Base-by-base conservation (phyloP, 1,140 invertebrate genomes). In the Drosophila pseudoananassae region DNA sequence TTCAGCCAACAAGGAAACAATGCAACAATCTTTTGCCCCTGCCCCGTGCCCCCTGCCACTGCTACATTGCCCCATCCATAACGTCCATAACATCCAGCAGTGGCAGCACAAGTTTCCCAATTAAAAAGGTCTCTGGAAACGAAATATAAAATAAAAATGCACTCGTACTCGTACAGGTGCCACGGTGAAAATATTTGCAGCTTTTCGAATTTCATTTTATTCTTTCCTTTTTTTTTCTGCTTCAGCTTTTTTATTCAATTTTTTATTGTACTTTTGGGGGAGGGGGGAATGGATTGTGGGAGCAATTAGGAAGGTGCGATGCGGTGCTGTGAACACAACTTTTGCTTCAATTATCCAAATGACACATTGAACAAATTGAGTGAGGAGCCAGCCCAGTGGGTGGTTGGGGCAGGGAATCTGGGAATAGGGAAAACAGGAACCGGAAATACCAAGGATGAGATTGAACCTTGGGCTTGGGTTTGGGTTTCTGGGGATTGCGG, bases 301-400 rank as follows among this genome's bases (percentile, higher is more conserved):
- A 75, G 71, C 71, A 75, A 75, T 75, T 75, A 75, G 72, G 66
- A 70, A 69, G 66, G 59, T 63, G 59, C 70, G 57, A 73, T 73
- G 29, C 69, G 51, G 69, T 70, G 63, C 64, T 69, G 40, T 70
- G 69, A 74, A 75, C 72, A 75, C 71, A 75, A 75, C 66, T 75
- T 49, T 75, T 63, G 52, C 72, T 75, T 75, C 71, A 75, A 75
- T 75, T 75, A 75, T 75, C 71, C 59, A 75, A 75, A 75, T 75
- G 71, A 75, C 71, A 75, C 71, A 75, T 75, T 64, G 70, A 75
- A 75, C 47, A 75, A 75, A 75, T 75, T 56, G 71, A 65, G 52
- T 45, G 47, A 57, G 53, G 31, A 49, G 43, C 12, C n/a, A 14
- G 38, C 15, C 43, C 47, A 49, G 36, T 36, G 14, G 33, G 49